A percentile compares a stretch with the other conserved stretches of the same genome.
These are phyloP conservation scores for Cheilosia variabilis DNA, from an alignment of 2,888 invertebrate genomes.

Conservation along the genomic window DNA sequence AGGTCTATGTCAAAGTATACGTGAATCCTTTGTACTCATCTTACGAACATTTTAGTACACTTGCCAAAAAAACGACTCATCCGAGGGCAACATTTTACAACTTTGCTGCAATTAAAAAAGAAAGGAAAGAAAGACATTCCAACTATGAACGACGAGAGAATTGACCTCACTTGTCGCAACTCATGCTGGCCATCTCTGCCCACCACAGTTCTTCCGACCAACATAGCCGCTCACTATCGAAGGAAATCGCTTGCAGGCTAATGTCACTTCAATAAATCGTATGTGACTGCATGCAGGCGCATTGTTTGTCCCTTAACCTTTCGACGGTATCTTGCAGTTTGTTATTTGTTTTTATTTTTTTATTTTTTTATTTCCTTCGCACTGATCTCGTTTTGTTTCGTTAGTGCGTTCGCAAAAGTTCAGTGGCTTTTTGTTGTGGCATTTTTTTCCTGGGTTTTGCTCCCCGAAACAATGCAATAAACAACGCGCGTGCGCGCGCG, in stretches of 20 bases:
- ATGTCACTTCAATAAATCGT: slow-evolving; percentile 28
- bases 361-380: background rate
- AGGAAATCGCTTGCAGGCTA: slow-evolving; percentile 33
- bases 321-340: slow-evolving; percentile 25
- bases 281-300: slow-evolving; percentile 56
- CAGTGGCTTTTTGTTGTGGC: slow-evolving; percentile 53
- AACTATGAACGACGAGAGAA: slow-evolving; percentile 31
- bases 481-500: slow-evolving; percentile 8
- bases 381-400: slow-evolving; percentile 38
- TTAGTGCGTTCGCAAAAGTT: slow-evolving; percentile 55
- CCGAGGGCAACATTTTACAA: background rate
- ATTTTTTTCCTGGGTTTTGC: slow-evolving; percentile 9
- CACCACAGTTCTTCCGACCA: slow-evolving; percentile 5
- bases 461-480: slow-evolving; percentile 47
- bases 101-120: background rate
- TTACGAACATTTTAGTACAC: background rate
- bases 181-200: background rate
- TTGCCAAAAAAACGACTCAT: slow-evolving; percentile 3
- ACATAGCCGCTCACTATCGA: slow-evolving; percentile 32
- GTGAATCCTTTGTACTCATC: background rate
- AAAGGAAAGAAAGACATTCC: background rate
- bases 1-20: background rate
- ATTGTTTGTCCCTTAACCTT: slow-evolving; percentile 72
- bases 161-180: slow-evolving; percentile 45
- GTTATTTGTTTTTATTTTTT: slow-evolving; percentile 6